Percentiles rank a stretch among this genome's conserved stretches.
Evolutionary conservation across 2,888 invertebrate species (phyloP).

Genomic region (Diarsia brunnea): DNA sequence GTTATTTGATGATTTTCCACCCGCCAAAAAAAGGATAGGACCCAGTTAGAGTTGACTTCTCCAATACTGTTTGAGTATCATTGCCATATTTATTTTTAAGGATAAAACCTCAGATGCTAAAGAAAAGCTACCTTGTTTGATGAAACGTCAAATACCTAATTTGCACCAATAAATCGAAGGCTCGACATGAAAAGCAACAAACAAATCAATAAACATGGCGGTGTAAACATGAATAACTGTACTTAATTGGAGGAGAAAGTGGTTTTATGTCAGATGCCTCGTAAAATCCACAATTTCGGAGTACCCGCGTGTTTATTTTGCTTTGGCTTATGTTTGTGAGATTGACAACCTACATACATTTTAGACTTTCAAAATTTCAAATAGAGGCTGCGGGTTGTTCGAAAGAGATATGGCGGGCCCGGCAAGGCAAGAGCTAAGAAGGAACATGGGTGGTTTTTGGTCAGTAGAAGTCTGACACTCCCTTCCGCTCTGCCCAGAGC

Average conservation of each 20-base stretch:
- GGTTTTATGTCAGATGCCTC: constrained; percentile 10
- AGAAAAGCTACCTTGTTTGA: not conserved
- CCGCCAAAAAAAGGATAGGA: not conserved
- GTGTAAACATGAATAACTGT: constrained; percentile 25
- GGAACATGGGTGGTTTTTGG: no score
- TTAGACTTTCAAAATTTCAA: no score
- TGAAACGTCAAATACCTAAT: not conserved
- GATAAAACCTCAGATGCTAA: not conserved
- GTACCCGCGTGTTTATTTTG: not conserved
- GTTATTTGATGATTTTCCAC: no score
- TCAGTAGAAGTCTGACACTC: no score
- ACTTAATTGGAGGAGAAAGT: constrained; percentile 50
- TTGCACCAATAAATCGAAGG: constrained; percentile 2
- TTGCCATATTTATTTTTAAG: not conserved
- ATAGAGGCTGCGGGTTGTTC: no score
- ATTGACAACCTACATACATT: not conserved
- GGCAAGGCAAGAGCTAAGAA: no score
- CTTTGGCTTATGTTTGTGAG: not conserved
- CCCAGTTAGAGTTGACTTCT: not conserved
- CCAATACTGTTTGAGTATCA: not conserved
- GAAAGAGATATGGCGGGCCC: no score
- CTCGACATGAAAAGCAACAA: constrained; percentile 14
- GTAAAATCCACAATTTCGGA: constrained; percentile 1
- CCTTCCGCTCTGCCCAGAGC: no score
- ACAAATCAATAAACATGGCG: constrained; percentile 29